These are phyloP conservation scores for Actenoides hombroni DNA, from an alignment of 2,113 vertebrate species.

Conservation along the genomic window DNA sequence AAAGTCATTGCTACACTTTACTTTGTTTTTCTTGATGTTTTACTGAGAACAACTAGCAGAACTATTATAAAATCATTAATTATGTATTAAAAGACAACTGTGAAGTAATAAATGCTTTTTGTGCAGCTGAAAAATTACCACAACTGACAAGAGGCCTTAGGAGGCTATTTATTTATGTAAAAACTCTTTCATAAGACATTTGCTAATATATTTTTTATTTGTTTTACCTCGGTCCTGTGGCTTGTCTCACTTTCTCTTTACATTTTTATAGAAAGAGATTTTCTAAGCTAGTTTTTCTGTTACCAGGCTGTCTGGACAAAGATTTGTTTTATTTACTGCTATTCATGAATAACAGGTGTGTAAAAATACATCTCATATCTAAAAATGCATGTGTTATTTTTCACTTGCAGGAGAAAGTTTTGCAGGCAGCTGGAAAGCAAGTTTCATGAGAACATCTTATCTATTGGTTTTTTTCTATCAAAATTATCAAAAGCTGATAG, in stretches of 20 bases:
- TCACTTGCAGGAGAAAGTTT: background rate
- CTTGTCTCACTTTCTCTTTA: background rate
- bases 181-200: background rate
- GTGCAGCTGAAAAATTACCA: background rate
- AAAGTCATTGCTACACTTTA: background rate
- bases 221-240: background rate
- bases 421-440: background rate
- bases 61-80: background rate
- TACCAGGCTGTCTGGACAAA: background rate
- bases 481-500: background rate
- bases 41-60: background rate
- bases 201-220: background rate
- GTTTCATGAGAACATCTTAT: background rate
- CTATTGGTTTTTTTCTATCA: background rate
- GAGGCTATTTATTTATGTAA: background rate
- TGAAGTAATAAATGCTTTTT: background rate
- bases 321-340: background rate
- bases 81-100: background rate
- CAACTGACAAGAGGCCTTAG: background rate
- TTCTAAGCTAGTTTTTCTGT: background rate
- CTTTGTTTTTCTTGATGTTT: background rate
- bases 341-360: background rate
- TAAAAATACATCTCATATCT: background rate
- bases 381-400: background rate
- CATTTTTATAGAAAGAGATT: background rate